A percentile compares a stretch with the other conserved stretches of the same genome.
phyloP scores from a whole-genome alignment of 1,140 invertebrate genomes.

The Phocides pigmalion region DNA sequence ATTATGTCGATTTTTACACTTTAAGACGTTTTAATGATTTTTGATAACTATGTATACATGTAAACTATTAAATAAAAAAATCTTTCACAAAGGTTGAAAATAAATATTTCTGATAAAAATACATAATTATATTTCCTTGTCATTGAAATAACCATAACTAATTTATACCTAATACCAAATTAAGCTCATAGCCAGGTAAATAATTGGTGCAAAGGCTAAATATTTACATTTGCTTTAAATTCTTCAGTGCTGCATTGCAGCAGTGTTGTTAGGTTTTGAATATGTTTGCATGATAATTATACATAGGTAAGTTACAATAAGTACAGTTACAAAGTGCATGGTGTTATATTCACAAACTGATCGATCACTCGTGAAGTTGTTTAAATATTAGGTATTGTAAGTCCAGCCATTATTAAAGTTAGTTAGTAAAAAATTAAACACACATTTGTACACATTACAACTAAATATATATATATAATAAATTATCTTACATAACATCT shows the following conservation, averaged over 20 bases:
- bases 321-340: slow-evolving; percentile 20
- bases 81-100: slow-evolving; percentile 2
- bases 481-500: too few species aligned
- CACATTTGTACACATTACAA: not conserved
- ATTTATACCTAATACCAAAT: slow-evolving; percentile 21
- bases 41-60: too few species aligned
- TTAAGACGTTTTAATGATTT: too few species aligned
- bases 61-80: not conserved
- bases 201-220: slow-evolving; percentile 15
- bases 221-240: slow-evolving; percentile 3
- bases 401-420: not conserved
- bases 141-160: slow-evolving; percentile 3
- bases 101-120: not conserved
- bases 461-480: too few species aligned
- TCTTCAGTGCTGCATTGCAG: not conserved
- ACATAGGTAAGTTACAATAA: slow-evolving; percentile 10
- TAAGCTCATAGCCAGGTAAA: slow-evolving; percentile 31
- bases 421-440: slow-evolving; percentile 3
- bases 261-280: slow-evolving; percentile 19
- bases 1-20: too few species aligned
- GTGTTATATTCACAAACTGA: slow-evolving; percentile 20
- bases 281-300: slow-evolving; percentile 8
- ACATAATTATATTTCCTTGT: too few species aligned
- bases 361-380: not conserved
- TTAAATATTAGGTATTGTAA: not conserved